phyloP scores from a whole-genome alignment of 2,113 vertebrate species.

The Chlorodrepanis virens region DNA sequence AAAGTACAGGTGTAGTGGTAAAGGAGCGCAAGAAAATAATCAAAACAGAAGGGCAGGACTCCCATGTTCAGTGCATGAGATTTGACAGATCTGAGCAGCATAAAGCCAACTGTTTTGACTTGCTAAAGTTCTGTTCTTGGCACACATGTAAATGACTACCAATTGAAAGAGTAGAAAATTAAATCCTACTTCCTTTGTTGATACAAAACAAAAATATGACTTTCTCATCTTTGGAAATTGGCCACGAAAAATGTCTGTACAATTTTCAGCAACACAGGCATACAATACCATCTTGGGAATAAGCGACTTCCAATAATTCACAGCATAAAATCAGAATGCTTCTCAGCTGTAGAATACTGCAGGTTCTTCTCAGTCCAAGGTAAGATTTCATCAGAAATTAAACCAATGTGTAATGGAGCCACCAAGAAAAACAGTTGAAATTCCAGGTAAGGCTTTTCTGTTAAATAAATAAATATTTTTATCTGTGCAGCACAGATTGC shows the following conservation, averaged over 20 bases:
- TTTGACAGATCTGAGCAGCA: not conserved
- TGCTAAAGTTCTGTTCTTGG: not conserved
- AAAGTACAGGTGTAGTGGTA: not conserved
- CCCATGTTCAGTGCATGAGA: rapidly evolving
- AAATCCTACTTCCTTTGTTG: not conserved
- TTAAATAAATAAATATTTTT: not conserved
- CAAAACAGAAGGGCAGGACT: not conserved
- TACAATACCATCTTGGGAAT: not conserved
- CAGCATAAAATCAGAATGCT: not conserved
- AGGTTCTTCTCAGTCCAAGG: not conserved
- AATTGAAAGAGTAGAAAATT: not conserved
- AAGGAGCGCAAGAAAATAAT: not conserved
- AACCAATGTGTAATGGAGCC: not conserved
- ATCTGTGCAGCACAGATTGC: not conserved
- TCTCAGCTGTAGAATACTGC: not conserved
- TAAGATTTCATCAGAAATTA: not conserved
- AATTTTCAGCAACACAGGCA: not conserved
- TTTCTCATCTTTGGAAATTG: not conserved
- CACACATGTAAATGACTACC: not conserved
- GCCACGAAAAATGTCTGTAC: not conserved
- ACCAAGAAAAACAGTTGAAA: not conserved
- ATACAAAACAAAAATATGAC: not conserved
- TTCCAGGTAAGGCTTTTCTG: not conserved
- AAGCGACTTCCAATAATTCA: not conserved
- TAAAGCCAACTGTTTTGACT: not conserved